Percentiles rank a stretch among this genome's conserved stretches.
phyloP scores from a whole-genome alignment of 2,888 invertebrate species.

The Acleris cristana region DNA sequence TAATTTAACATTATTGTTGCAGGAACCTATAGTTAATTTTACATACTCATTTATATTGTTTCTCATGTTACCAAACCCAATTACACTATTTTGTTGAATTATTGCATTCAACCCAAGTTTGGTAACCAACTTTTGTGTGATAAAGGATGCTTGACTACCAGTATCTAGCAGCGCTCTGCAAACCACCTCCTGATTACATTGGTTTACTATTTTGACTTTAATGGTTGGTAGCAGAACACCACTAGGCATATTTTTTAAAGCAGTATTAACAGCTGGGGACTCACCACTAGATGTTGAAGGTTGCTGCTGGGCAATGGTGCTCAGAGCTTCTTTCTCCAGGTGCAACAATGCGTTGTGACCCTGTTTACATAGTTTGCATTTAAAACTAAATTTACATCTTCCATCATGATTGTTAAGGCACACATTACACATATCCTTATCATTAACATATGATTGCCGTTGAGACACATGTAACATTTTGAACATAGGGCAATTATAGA shows the following conservation, averaged over 20 bases:
- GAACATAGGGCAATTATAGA: slow-evolving; percentile 1
- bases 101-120: slow-evolving; percentile 19
- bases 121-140: slow-evolving; percentile 22
- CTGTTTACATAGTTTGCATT: slow-evolving; percentile 37
- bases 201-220: slow-evolving; percentile 24
- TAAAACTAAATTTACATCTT: slow-evolving; percentile 15
- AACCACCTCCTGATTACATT: slow-evolving; percentile 27
- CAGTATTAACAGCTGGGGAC: neutral
- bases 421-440: slow-evolving; percentile 6
- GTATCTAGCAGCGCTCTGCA: slow-evolving; percentile 37
- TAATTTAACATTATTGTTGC: slow-evolving; percentile 23
- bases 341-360: slow-evolving; percentile 36
- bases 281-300: neutral
- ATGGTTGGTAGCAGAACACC: slow-evolving; percentile 21
- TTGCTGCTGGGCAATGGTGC: neutral
- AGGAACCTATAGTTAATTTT: slow-evolving; percentile 13
- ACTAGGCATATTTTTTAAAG: slow-evolving; percentile 5
- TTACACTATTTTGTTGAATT: slow-evolving; percentile 23
- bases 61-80: slow-evolving; percentile 34
- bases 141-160: slow-evolving; percentile 34
- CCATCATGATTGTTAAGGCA: slow-evolving; percentile 11
- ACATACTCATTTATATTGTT: slow-evolving; percentile 32
- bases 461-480: neutral
- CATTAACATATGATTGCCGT: neutral
- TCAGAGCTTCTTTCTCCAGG: neutral